Evolutionary conservation across 2,113 vertebrate genomes (phyloP).

Genomic region (Panthera tigris): DNA sequence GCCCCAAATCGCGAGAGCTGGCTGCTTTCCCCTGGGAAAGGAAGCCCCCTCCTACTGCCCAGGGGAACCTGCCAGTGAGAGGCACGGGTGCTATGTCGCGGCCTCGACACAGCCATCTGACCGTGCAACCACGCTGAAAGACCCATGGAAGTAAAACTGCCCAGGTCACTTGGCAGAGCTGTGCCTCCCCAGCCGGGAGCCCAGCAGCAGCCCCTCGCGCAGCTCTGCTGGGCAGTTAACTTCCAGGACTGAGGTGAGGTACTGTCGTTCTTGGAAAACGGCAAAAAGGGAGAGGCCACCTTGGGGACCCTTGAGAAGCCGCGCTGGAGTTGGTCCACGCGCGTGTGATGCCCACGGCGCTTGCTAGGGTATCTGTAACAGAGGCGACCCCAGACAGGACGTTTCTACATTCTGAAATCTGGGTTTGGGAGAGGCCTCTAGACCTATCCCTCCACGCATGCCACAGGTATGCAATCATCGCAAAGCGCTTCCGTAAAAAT

Average conservation of each 20-base stretch:
- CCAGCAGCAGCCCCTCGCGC: neutral
- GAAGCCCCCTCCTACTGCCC: neutral
- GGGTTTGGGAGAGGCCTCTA: neutral
- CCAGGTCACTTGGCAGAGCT: neutral
- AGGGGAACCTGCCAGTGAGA: neutral
- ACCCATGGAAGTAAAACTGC: accelerated
- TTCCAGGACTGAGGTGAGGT: neutral
- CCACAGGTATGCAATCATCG: neutral
- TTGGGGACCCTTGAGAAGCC: neutral
- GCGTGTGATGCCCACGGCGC: neutral
- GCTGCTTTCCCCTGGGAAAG: neutral
- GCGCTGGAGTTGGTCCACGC: no score
- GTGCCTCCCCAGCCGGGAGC: neutral
- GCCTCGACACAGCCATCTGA: neutral
- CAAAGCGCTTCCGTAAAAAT: neutral
- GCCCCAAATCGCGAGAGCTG: accelerated
- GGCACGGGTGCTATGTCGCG: accelerated
- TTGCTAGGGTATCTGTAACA: neutral
- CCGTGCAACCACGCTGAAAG: neutral
- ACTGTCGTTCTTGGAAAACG: neutral
- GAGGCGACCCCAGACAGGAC: neutral
- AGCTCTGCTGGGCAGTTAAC: neutral
- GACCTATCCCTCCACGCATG: neutral
- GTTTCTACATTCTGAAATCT: neutral
- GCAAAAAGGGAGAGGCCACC: neutral